Conservation (phyloP, 2,113 vertebrate species). For the Pterophyllum scalare region DNA sequence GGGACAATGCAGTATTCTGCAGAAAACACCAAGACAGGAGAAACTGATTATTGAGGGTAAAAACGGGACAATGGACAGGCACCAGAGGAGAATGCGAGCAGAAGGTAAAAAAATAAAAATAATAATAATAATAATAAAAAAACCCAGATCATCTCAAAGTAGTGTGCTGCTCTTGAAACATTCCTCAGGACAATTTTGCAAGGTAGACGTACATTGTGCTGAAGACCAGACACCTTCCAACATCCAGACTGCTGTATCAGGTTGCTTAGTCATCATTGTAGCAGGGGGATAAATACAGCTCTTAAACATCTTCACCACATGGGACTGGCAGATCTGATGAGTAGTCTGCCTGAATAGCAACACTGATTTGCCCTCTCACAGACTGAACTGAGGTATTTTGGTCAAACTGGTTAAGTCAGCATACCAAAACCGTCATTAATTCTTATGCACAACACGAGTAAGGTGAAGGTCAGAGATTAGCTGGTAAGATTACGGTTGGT, state of each 20-base stretch:
- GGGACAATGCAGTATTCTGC: constrained; percentile 52
- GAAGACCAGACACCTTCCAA: constrained; percentile 11
- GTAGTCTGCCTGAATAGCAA: constrained; percentile 7
- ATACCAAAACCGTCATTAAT: not conserved
- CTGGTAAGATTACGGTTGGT: not conserved
- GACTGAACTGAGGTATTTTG: not conserved
- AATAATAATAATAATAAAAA: too few relatives aligned
- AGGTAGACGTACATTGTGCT: not conserved
- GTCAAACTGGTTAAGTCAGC: constrained; percentile 17
- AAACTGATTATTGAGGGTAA: not conserved
- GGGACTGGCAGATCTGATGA: constrained; percentile 13
- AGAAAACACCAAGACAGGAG: constrained; percentile 1
- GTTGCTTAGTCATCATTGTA: constrained; percentile 64
- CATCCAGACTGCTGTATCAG: constrained; percentile 23
- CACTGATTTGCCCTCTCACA: not conserved
- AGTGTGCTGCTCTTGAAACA: not conserved
- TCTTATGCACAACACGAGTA: not conserved
- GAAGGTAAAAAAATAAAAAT: accelerated
- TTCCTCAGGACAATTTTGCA: not conserved
- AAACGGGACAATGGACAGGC: not conserved
- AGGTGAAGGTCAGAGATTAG: not conserved
- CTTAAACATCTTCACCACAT: not conserved
- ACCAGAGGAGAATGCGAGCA: not conserved
- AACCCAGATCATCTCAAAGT: not conserved
- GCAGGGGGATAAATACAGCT: not conserved